phyloP scores from a whole-genome alignment of 2,888 invertebrate genomes.

The Caenorhabditis sinica region DNA sequence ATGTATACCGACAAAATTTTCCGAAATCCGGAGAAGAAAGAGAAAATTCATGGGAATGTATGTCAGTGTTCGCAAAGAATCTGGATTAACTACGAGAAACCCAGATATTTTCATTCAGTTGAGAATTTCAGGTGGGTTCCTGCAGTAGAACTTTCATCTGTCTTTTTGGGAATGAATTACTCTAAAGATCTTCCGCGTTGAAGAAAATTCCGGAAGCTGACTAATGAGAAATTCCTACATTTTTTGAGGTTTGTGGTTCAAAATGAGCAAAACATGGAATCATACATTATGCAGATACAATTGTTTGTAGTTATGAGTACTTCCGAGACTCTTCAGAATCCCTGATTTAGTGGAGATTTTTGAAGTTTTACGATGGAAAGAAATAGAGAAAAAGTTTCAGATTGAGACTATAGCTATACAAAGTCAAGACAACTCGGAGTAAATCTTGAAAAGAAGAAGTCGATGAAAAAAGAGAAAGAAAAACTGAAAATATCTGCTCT shows the following conservation, averaged over 20 bases:
- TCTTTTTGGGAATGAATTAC: too few relatives aligned
- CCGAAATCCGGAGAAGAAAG: too few relatives aligned
- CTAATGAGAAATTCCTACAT: neutral
- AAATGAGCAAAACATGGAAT: conserved; percentile 13
- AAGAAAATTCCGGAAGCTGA: neutral
- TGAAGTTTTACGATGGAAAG: neutral
- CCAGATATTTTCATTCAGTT: too few relatives aligned
- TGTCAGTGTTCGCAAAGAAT: too few relatives aligned
- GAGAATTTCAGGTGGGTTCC: too few relatives aligned
- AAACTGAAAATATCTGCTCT: conserved; percentile 23
- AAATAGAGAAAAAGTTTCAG: neutral
- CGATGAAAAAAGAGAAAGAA: conserved; percentile 3
- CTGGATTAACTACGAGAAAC: too few relatives aligned
- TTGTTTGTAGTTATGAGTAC: neutral
- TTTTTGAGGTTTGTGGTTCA: neutral
- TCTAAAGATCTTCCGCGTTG: neutral
- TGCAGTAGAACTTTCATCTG: too few relatives aligned
- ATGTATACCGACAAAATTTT: too few relatives aligned
- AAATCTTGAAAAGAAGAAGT: neutral
- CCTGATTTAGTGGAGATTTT: conserved; percentile 4
- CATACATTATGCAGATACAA: neutral
- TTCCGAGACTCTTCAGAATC: conserved; percentile 9
- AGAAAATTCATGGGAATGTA: too few relatives aligned
- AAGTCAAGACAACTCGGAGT: neutral
- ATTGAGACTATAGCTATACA: too few relatives aligned